These are phyloP conservation scores for Chloroclysta siterata DNA, from an alignment of 2,888 invertebrate species.

Conservation along the genomic window DNA sequence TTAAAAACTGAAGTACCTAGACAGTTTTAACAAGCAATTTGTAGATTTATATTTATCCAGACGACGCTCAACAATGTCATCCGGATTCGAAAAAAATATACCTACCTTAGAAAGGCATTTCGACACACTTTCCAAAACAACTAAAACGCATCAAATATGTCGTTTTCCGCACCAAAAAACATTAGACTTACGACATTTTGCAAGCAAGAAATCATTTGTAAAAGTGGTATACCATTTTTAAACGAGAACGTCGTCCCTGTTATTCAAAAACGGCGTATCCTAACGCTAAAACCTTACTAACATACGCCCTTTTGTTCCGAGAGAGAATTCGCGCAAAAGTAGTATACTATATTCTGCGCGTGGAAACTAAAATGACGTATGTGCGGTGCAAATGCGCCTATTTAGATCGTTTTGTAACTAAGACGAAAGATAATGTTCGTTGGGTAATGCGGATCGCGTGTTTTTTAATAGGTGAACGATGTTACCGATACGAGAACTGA, in stretches of 20 bases:
- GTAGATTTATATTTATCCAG: slow-evolving; percentile 18
- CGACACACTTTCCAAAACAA: slow-evolving; percentile 57
- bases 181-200: slow-evolving; percentile 50
- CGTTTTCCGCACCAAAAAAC: slow-evolving; percentile 30
- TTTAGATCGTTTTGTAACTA: neutral
- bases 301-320: slow-evolving; percentile 52
- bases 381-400: slow-evolving; percentile 24
- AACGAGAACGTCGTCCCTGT: slow-evolving; percentile 55
- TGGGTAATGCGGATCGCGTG: slow-evolving; percentile 39
- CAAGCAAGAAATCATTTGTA: slow-evolving; percentile 35
- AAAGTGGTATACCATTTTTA: slow-evolving; percentile 74
- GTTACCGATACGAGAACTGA: slow-evolving; percentile 29
- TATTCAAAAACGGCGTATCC: slow-evolving; percentile 54
- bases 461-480: slow-evolving; percentile 36
- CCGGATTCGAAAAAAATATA: slow-evolving; percentile 21
- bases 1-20: too few relatives aligned
- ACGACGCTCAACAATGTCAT: neutral
- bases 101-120: slow-evolving; percentile 39
- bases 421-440: slow-evolving; percentile 8
- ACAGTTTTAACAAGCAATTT: too few relatives aligned
- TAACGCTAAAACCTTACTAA: slow-evolving; percentile 39
- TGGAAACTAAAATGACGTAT: slow-evolving; percentile 51
- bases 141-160: slow-evolving; percentile 34
- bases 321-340: slow-evolving; percentile 57
- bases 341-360: slow-evolving; percentile 66